Percentiles rank a stretch among this genome's conserved stretches.
Conservation (phyloP, 2,113 vertebrate genomes). For the Pelecanoides urinatrix region DNA sequence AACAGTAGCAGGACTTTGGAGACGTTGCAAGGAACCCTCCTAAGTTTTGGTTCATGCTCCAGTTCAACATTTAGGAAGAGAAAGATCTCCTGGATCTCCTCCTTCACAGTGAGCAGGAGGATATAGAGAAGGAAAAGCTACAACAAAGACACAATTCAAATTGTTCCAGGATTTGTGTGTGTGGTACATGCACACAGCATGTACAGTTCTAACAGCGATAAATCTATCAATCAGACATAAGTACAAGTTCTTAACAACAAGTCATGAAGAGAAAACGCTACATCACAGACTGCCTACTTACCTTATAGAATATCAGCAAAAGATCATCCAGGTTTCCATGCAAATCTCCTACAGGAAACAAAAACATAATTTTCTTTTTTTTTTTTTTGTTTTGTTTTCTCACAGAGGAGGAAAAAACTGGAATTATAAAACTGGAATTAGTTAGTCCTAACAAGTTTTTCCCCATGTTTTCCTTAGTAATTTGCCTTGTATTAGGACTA, state of each 20-base stretch:
- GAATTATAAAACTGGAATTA: neutral
- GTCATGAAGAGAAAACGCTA: neutral
- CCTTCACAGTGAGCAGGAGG: neutral
- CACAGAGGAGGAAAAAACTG: neutral
- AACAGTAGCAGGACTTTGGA: neutral
- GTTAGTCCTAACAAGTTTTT: neutral
- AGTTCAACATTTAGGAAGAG: neutral
- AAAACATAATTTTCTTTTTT: neutral
- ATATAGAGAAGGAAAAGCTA: neutral
- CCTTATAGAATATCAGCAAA: constrained; percentile 96
- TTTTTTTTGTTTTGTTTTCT: neutral
- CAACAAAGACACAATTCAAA: neutral
- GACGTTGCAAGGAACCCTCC: neutral
- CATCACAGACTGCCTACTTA: constrained; percentile 54
- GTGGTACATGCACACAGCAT: neutral
- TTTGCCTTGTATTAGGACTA: neutral
- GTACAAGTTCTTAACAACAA: neutral
- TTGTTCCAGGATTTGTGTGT: neutral
- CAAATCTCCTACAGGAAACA: constrained; percentile 85
- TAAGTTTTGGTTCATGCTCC: neutral
- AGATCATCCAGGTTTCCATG: constrained; percentile 95
- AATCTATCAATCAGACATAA: neutral
- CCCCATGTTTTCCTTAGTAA: neutral
- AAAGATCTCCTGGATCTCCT: neutral
- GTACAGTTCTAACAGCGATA: neutral